Evolutionary conservation across 1,140 invertebrate species (phyloP), one percentile per base, ranked within the genome.

Genomic region (Drosophila neocordata): DNA sequence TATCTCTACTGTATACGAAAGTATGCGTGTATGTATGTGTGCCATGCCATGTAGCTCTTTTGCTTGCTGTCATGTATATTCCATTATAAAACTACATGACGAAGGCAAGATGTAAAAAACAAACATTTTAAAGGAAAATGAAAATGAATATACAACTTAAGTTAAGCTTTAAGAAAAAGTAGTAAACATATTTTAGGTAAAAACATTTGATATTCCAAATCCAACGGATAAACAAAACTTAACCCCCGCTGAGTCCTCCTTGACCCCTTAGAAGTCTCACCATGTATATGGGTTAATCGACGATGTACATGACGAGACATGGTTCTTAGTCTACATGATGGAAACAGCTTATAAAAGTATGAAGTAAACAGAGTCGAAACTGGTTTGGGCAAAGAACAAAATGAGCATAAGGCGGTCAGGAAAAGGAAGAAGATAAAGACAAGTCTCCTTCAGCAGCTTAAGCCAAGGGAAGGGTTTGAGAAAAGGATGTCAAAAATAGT

Each of bases 191-290:
- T 34, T 2, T 1, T 11, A 2, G 9, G 11, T n/a, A 27, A 0
- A 34, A 55, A 34, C 15, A 55, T 13, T 13, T 7, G n/a, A n/a
- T n/a, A n/a, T n/a, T n/a, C n/a, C n/a, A n/a, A n/a, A n/a, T n/a
- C 13, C 51, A 2, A 24, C 7, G 52, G 1, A 15, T 1, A 37
- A 37, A 44, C 15, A 15, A 15, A 44, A 44, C 41, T 44, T 44
- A 44, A 44, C 41, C 41, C 15, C 8, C 11, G 8, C n/a, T 48
- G 7, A 18, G 8, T 48, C 41, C 15, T 48, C 41, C 15, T 20
- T 48, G 41, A 48, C 15, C 15, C 41, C 41, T 4, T 48, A 48
- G 53, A 34, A 55, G 53, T 55, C 53, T 34, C 53, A 34, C 27
- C 53, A 55, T 55, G 53, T 55, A 55, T 55, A 55, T 55, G 13